Conservation (phyloP, 2,888 invertebrate genomes). For the Dyspetes luteomarginatus region DNA sequence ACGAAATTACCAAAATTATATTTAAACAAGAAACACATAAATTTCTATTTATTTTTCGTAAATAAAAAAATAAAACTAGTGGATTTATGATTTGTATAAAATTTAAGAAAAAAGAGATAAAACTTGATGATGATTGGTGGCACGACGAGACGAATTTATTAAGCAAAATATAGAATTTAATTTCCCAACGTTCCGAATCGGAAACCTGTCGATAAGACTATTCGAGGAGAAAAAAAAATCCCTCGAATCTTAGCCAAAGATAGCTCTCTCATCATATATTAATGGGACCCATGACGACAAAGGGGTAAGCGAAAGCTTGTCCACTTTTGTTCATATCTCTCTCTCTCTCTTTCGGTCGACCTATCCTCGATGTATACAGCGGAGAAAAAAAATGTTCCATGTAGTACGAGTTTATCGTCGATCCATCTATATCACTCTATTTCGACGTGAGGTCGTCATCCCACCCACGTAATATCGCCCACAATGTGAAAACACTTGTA, state of each 20-base stretch:
- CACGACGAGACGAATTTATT: not conserved
- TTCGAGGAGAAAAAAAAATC: not conserved
- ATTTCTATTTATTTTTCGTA: not conserved
- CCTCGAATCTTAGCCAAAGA: not conserved
- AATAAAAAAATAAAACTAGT: not conserved
- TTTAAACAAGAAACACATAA: too few relatives aligned
- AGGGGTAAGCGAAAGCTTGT: not conserved
- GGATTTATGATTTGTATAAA: not conserved
- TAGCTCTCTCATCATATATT: conserved; percentile 6
- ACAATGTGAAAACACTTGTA: conserved; percentile 25
- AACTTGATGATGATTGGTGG: too few relatives aligned
- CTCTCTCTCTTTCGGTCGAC: not conserved
- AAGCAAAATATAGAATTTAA: not conserved
- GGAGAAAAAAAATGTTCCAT: not conserved
- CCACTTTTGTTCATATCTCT: not conserved
- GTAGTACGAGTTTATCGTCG: conserved; percentile 35
- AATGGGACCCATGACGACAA: not conserved
- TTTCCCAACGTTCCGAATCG: not conserved
- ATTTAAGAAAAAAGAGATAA: not conserved
- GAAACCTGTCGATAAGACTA: conserved; percentile 13
- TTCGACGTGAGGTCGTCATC: conserved; percentile 32
- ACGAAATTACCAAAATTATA: too few relatives aligned
- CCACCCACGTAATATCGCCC: conserved; percentile 38
- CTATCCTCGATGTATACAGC: conserved; percentile 1
- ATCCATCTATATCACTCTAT: conserved; percentile 31